Evolutionary conservation across 2,113 vertebrate species (phyloP).

Genomic region (Pangasianodon gigas): DNA sequence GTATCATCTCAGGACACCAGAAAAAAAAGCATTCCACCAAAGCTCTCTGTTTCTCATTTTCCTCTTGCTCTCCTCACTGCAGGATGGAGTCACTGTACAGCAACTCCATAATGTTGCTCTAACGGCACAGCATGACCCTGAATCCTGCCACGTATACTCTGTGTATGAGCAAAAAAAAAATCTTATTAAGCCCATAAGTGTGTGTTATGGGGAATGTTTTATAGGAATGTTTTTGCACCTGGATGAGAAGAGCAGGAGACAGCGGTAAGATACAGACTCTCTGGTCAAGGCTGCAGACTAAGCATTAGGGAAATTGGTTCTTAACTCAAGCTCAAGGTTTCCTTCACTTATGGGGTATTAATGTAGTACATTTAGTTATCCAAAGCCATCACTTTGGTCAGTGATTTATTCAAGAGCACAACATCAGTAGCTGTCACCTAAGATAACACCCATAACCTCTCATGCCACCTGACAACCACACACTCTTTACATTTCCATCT

Average conservation of each 20-base stretch:
- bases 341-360: background rate
- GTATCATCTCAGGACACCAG: constrained; percentile 38
- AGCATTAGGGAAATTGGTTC: background rate
- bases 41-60: background rate
- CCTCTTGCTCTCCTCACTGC: background rate
- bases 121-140: background rate
- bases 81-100: background rate
- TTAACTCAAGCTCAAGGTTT: background rate
- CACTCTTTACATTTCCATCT: background rate
- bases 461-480: background rate
- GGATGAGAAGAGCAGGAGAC: constrained; percentile 54
- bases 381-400: background rate
- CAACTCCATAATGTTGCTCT: background rate
- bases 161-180: background rate
- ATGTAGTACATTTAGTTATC: background rate
- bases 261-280: background rate
- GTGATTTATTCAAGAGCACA: background rate
- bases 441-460: constrained; percentile 1
- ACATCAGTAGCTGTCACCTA: background rate
- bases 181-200: background rate
- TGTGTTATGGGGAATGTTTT: background rate
- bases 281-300: background rate
- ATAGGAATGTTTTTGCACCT: constrained; percentile 50
- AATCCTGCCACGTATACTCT: background rate
- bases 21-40: background rate